Percentiles rank a stretch among this genome's conserved stretches.
Conservation (phyloP, 2,797 vertebrate species). For the Takifugu rubripes region DNA sequence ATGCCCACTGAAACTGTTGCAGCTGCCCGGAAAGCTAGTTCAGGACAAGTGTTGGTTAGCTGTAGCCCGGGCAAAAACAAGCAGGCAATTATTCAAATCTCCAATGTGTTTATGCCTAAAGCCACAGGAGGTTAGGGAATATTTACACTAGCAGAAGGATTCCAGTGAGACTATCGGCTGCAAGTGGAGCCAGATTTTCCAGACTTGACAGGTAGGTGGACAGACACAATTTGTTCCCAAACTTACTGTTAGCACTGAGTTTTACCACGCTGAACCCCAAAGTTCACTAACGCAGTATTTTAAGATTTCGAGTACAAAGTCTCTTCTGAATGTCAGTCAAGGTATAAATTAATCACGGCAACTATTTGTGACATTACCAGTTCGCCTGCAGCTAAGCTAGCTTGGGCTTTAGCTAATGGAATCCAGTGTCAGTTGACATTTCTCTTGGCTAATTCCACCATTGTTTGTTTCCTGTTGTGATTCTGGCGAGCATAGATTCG, state of each 20-base stretch:
- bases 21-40: slow-evolving; percentile 59
- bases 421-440: not conserved
- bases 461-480: slow-evolving; percentile 7
- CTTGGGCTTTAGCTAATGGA: not conserved
- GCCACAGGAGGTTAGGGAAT: not conserved
- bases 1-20: slow-evolving; percentile 24
- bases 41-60: slow-evolving; percentile 25
- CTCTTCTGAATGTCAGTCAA: slow-evolving; percentile 1
- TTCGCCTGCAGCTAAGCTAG: not conserved
- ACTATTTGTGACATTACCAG: not conserved
- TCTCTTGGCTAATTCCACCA: not conserved
- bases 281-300: not conserved
- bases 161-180: not conserved
- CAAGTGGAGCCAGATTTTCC: slow-evolving; percentile 3
- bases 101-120: not conserved
- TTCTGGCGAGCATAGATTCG: slow-evolving; percentile 2
- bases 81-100: not conserved
- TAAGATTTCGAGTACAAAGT: not conserved
- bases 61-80: slow-evolving; percentile 6
- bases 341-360: not conserved
- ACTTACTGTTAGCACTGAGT: slow-evolving; percentile 1
- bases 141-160: slow-evolving; percentile 3
- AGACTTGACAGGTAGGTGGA: slow-evolving; percentile 40
- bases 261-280: not conserved
- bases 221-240: slow-evolving; percentile 7